A percentile compares a stretch with the other conserved stretches of the same genome.
These are phyloP conservation scores for Eilema caniola DNA, from an alignment of 2,888 invertebrate species.

Conservation along the genomic window DNA sequence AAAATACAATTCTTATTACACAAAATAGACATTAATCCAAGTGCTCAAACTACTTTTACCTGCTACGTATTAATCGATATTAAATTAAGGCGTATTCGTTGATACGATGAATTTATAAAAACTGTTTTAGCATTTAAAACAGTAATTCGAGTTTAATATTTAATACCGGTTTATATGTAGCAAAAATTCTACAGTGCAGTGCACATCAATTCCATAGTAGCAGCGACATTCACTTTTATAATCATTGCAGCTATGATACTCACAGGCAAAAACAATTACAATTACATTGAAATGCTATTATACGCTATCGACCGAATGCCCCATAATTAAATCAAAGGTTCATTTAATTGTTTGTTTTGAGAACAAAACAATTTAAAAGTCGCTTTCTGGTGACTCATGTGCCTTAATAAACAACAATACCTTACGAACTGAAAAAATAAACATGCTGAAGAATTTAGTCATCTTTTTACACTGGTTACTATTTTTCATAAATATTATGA, in stretches of 20 bases:
- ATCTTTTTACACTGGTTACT: slow-evolving; percentile 19
- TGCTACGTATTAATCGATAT: slow-evolving; percentile 50
- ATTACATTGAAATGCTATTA: slow-evolving; percentile 24
- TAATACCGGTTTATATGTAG: slow-evolving; percentile 56
- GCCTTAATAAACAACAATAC: slow-evolving; percentile 40
- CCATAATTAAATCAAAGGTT: slow-evolving; percentile 44
- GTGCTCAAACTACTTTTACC: slow-evolving; percentile 54
- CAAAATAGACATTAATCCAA: slow-evolving; percentile 48
- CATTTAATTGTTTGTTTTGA: slow-evolving; percentile 13
- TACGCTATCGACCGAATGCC: slow-evolving; percentile 65
- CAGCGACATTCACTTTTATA: slow-evolving; percentile 68
- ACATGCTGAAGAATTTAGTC: slow-evolving; percentile 52
- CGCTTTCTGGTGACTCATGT: slow-evolving; percentile 22
- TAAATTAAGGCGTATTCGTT: neutral
- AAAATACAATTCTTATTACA: slow-evolving; percentile 57
- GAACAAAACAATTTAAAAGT: slow-evolving; percentile 8
- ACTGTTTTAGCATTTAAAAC: neutral
- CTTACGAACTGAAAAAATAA: slow-evolving; percentile 56
- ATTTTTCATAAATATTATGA: slow-evolving; percentile 27
- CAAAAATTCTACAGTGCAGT: slow-evolving; percentile 63
- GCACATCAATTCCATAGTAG: slow-evolving; percentile 59
- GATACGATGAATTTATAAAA: neutral
- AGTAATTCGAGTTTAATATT: neutral
- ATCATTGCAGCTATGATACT: slow-evolving; percentile 59
- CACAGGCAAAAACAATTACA: slow-evolving; percentile 58